Base-by-base conservation (phyloP, 1,140 invertebrate genomes). In the Arion vulgaris region DNA sequence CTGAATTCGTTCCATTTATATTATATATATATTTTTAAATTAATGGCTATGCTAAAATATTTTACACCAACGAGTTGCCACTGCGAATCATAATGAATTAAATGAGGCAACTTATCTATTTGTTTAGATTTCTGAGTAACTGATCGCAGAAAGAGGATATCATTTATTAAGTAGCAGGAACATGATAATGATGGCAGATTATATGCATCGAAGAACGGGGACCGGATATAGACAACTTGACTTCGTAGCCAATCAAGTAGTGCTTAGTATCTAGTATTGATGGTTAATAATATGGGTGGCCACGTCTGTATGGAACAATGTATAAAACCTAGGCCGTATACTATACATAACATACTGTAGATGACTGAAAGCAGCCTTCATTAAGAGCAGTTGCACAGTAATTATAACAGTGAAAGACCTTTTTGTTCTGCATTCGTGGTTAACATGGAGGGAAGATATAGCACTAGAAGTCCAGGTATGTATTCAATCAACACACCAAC, bases 381-480 rank as follows among this genome's bases (percentile, higher is more conserved):
- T 57, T 57, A 32, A 32, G 19, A 57, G 4, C 51, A 66, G 62
- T 28, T 66, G 32, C 62, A 66, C 62, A 66, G 23, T 23, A 66
- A 28, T 66, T 28, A 13, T 17, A 15, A 28, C 28, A 13, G 62
- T 66, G 11, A 66, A 23, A 66, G 9, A n/a, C 62, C 62, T n/a
- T 66, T 28, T 66, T 32, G 19, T 11, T 32, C 19, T 11, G 53
- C 4, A 2, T 23, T 51, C 34, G 15, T 28, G 28, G 45, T 57
- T 38, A 80, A 15, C 28, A 80, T 80, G 78, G 78, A 80, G 38
- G 66, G 62, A 34, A 39, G 78, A 39, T 80, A 80, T 41, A 80
- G 68, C 66, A 80, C 78, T n/a, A 80, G 78, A 71, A 80, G 78
- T 51, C 78, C 78, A 41, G 78, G 78, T 80, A 71, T 36, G 41